These are phyloP conservation scores for Apodemus agrarius DNA, from an alignment of 2,797 vertebrate genomes.

Conservation along the genomic window DNA sequence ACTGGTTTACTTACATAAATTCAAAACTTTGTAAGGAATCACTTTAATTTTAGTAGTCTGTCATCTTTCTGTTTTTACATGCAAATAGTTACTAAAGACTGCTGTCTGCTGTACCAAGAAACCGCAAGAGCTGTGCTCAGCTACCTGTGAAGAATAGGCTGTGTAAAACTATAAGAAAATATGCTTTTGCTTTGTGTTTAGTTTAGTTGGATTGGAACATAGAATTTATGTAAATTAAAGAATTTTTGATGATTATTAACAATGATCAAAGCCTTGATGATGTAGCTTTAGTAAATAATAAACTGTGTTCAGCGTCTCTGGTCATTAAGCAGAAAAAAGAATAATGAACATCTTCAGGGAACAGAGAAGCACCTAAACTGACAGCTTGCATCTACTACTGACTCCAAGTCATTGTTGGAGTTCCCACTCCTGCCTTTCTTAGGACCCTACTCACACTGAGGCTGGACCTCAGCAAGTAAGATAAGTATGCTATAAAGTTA, in stretches of 20 bases:
- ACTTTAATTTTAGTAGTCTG: background rate
- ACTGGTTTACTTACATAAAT: background rate
- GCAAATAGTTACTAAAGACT: background rate
- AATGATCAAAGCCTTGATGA: background rate
- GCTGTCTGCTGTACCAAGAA: background rate
- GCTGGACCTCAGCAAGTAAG: background rate
- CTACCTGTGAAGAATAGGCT: background rate
- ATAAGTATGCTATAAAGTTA: background rate
- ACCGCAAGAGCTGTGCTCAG: background rate
- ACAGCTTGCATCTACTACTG: background rate
- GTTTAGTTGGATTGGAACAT: background rate
- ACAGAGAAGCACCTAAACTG: background rate
- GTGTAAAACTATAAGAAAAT: background rate
- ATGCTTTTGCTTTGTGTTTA: background rate
- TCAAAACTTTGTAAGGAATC: background rate
- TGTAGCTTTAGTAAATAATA: background rate
- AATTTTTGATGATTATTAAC: background rate
- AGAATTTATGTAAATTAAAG: background rate
- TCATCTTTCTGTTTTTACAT: background rate
- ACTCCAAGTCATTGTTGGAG: background rate
- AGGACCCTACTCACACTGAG: background rate
- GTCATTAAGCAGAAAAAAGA: background rate
- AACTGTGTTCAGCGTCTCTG: background rate
- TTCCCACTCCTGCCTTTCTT: background rate
- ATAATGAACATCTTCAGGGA: background rate